These are phyloP conservation scores for Xenus cinereus DNA, from an alignment of 2,113 vertebrate genomes.

Conservation along the genomic window DNA sequence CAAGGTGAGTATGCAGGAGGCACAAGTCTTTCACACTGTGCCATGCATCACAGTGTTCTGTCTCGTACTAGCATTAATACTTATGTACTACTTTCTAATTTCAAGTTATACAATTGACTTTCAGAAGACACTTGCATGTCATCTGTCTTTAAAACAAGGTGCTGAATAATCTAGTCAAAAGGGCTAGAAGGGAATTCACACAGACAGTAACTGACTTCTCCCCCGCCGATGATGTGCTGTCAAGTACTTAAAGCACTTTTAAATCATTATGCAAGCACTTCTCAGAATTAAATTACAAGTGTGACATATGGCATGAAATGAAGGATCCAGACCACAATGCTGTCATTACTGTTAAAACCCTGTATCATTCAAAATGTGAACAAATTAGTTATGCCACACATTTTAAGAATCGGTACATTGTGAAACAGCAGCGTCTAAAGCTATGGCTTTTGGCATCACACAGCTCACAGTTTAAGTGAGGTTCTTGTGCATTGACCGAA, in stretches of 20 bases:
- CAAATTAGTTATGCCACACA: not conserved
- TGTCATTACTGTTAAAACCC: slow-evolving; percentile 41
- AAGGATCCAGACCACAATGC: slow-evolving; percentile 46
- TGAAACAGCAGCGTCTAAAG: not conserved
- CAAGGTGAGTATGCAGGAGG: not conserved
- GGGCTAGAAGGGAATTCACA: slow-evolving; percentile 35
- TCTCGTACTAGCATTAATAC: not conserved
- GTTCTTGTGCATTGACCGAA: not conserved
- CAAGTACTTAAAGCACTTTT: slow-evolving; percentile 45
- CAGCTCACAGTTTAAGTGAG: not conserved
- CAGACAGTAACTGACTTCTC: slow-evolving; percentile 24
- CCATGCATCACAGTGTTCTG: not conserved
- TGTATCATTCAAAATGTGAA: slow-evolving; percentile 1
- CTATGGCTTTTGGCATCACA: not conserved
- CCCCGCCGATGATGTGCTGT: slow-evolving; percentile 15
- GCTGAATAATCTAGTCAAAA: slow-evolving; percentile 57
- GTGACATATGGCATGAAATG: slow-evolving; percentile 54
- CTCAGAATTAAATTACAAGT: slow-evolving; percentile 50
- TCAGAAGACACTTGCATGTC: slow-evolving; percentile 8
- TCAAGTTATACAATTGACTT: not conserved
- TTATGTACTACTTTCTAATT: not conserved
- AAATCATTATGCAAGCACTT: slow-evolving; percentile 57
- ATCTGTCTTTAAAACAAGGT: slow-evolving; percentile 52
- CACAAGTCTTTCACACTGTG: not conserved
- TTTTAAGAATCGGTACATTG: not conserved